Evolutionary conservation across 2,888 invertebrate genomes (phyloP), one percentile per base, ranked within the genome.

Genomic region (Aradus depressus): DNA sequence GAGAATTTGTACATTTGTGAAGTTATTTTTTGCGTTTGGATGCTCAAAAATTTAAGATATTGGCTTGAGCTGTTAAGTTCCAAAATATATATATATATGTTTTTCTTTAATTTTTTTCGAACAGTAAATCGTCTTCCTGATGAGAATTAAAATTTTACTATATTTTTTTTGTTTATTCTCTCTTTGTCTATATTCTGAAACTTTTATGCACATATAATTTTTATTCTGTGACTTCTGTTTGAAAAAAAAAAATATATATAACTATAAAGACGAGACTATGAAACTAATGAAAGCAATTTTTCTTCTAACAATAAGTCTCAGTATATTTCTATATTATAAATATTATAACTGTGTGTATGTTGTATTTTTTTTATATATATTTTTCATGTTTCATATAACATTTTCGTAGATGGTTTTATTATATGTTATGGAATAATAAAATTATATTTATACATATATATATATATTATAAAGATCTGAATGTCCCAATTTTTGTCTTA

Each of bases 1-100:
- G 51, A 59, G 51, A 50, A 57, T 55, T 56, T 59, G 52, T 57
- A 58, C 53, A 52, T 44, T 55, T 52, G 53, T 55, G 53, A 57
- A 58, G 58, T 55, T 56, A 56, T 58, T 62, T 62, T 62, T 62
- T 62, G 60, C 58, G 61, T 62, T 62, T 60, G 62, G 59, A 60
- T 60, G 62, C 62, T 62, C 59, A 61, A 60, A 59, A 19, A 19
- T 39, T 21, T 19, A n/a, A 16, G n/a, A 18, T 22, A 19, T 38
- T 12, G 16, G 16, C 16, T 38, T 39, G 19, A 19, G n/a, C 18
- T 39, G 18, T 21, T 21, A 5, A 39, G 18, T 12, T 31, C 31
- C 10, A 12, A 39, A 21, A 39, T 19, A 39, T 19, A 16, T 16
- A 16, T 34, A 16, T 14, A 34, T 34, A 34, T 34, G 14, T 34